These are phyloP conservation scores for Euphydryas editha DNA, from an alignment of 2,888 invertebrate genomes.

Conservation along the genomic window DNA sequence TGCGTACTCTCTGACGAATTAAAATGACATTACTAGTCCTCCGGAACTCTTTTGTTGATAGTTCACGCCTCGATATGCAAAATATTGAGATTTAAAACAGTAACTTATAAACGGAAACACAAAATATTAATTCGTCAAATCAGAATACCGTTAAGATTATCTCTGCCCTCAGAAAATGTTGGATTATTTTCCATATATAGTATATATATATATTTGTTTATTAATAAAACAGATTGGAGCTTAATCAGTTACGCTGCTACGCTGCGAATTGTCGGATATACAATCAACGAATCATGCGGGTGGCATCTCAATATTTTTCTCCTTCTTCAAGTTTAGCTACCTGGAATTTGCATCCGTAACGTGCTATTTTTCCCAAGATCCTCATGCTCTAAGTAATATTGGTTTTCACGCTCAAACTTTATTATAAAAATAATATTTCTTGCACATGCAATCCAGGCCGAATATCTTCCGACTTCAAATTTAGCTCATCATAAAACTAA, in stretches of 20 bases:
- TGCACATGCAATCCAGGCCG: constrained; percentile 23
- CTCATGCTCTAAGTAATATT: too few relatives aligned
- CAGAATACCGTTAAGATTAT: background rate
- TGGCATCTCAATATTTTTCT: too few relatives aligned
- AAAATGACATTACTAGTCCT: constrained; percentile 79
- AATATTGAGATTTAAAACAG: constrained; percentile 38
- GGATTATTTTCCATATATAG: background rate
- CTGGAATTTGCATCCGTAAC: too few relatives aligned
- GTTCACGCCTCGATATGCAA: constrained; percentile 62
- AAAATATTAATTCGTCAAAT: background rate
- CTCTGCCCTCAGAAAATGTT: background rate
- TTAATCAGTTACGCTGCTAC: too few relatives aligned
- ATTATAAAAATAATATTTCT: background rate
- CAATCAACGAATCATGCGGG: too few relatives aligned
- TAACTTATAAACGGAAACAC: constrained; percentile 2
- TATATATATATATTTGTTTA: too few relatives aligned
- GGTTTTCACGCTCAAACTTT: background rate
- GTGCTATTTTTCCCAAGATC: too few relatives aligned
- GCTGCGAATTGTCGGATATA: too few relatives aligned
- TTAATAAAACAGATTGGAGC: too few relatives aligned
- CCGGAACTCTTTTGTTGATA: constrained; percentile 68
- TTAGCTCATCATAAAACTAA: constrained; percentile 42
- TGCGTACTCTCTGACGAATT: constrained; percentile 67
- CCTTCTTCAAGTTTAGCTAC: too few relatives aligned
- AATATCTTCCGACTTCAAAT: constrained; percentile 30